These are phyloP conservation scores for Macroglossus sobrinus DNA, from an alignment of 2,113 vertebrate genomes.

Conservation along the genomic window DNA sequence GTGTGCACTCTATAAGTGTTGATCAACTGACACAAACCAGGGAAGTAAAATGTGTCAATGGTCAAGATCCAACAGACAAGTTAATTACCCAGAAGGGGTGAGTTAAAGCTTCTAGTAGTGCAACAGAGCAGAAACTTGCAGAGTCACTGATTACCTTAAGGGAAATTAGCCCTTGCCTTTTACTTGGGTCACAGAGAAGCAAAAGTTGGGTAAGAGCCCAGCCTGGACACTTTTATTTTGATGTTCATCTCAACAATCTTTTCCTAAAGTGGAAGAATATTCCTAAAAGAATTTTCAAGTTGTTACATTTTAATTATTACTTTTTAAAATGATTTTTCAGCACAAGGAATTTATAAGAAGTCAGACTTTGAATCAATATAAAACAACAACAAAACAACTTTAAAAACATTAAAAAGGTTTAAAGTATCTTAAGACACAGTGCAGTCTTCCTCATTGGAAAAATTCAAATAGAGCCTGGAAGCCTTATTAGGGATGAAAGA, in stretches of 20 bases:
- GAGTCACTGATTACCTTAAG: background rate
- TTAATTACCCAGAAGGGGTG: slow-evolving; percentile 42
- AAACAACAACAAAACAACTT: background rate
- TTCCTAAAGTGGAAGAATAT: background rate
- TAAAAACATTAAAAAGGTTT: background rate
- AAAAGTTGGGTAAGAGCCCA: background rate
- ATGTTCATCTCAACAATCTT: background rate
- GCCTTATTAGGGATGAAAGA: background rate
- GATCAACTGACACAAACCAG: slow-evolving; percentile 43
- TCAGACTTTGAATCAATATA: background rate
- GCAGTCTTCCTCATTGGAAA: background rate
- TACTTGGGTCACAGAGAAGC: background rate
- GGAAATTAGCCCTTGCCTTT: background rate
- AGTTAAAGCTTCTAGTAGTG: background rate
- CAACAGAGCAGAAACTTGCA: background rate
- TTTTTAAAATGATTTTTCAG: background rate
- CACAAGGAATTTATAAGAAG: background rate
- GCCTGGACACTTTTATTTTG: background rate
- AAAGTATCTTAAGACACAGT: background rate
- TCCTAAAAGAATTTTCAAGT: background rate
- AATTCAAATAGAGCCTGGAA: background rate
- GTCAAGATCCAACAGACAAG: slow-evolving; percentile 38
- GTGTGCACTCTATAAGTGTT: slow-evolving; percentile 34
- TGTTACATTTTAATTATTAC: background rate
- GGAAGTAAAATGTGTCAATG: slow-evolving; percentile 34